phyloP scores from a whole-genome alignment of 2,113 vertebrate genomes.

The Melanerpes formicivorus region DNA sequence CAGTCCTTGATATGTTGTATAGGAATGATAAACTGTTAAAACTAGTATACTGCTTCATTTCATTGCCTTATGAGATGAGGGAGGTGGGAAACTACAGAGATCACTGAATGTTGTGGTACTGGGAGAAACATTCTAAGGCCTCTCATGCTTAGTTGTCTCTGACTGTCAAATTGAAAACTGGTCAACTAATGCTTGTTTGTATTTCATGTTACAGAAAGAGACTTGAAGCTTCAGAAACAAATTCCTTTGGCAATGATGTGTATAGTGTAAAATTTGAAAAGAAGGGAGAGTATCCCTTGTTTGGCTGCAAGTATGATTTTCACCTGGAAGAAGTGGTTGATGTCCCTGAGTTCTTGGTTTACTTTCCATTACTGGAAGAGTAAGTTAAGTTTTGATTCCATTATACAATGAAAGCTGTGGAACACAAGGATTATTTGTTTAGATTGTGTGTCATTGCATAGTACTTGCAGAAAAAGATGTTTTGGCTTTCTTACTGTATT shows the following conservation, averaged over 20 bases:
- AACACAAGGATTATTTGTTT: background rate
- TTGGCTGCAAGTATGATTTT: conserved; percentile 97
- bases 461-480: background rate
- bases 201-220: conserved; percentile 81
- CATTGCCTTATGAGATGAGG: background rate
- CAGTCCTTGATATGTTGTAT: background rate
- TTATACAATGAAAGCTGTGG: background rate
- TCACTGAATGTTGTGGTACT: background rate
- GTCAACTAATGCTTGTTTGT: background rate
- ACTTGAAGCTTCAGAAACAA: conserved; percentile 86
- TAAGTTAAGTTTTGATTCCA: conserved; percentile 74
- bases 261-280: conserved; percentile 91
- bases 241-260: conserved; percentile 94
- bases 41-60: background rate
- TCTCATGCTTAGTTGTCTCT: background rate
- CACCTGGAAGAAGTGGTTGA: conserved; percentile 94
- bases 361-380: conserved; percentile 94
- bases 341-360: conserved; percentile 96
- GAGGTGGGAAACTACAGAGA: background rate
- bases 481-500: background rate
- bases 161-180: background rate
- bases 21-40: background rate
- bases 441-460: background rate
- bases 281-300: conserved; percentile 90
- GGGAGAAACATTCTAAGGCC: background rate